Evolutionary conservation across 2,888 invertebrate species (phyloP).

Genomic region (Eupithecia subfuscata): DNA sequence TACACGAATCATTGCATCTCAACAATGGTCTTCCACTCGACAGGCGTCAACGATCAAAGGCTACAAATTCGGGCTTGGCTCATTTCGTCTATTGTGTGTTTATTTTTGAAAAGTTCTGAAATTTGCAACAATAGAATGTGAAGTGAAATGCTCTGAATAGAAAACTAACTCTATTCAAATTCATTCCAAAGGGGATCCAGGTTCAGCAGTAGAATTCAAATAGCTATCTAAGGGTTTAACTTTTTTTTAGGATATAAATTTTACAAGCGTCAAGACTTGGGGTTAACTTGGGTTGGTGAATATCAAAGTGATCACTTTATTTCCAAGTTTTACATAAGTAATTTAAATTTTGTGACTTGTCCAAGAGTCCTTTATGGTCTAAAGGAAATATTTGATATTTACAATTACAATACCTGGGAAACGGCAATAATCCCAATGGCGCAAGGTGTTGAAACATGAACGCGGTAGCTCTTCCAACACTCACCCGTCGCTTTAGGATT

Average conservation of each 20-base stretch:
- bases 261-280: not conserved
- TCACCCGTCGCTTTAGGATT: slow-evolving; percentile 44
- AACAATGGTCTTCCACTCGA: slow-evolving; percentile 53
- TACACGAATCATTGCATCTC: slow-evolving; percentile 68
- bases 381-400: slow-evolving; percentile 44
- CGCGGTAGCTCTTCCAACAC: slow-evolving; percentile 56
- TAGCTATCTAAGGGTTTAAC: not conserved
- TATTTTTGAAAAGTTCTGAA: slow-evolving; percentile 32
- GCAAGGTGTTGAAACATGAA: slow-evolving; percentile 52
- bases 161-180: slow-evolving; percentile 4
- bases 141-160: slow-evolving; percentile 18
- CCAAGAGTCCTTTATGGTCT: too few relatives aligned
- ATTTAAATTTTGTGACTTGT: too few relatives aligned
- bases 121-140: slow-evolving; percentile 28
- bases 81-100: slow-evolving; percentile 36
- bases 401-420: slow-evolving; percentile 49
- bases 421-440: slow-evolving; percentile 41
- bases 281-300: not conserved
- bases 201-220: not conserved
- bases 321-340: too few relatives aligned
- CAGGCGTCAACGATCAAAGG: slow-evolving; percentile 51
- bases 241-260: not conserved
- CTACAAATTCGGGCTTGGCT: slow-evolving; percentile 37
- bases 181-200: not conserved
- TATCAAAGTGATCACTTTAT: slow-evolving; percentile 17